Percentiles rank a stretch among this genome's conserved stretches.
Conservation (phyloP, 2,888 invertebrate genomes). For the Prosopocoilus inquinatus region DNA sequence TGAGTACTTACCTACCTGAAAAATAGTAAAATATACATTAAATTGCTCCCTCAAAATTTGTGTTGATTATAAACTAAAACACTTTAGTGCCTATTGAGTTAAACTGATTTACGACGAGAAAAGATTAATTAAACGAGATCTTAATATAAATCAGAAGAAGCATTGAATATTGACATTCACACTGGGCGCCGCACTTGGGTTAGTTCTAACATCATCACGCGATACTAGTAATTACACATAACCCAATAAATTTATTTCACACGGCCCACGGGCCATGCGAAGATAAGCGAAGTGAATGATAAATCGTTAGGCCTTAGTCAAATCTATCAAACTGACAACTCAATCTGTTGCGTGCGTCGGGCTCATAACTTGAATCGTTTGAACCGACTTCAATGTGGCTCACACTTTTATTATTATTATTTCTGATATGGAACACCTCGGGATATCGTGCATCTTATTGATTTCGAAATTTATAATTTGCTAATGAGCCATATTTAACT, state of each 20-base stretch:
- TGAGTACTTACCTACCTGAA: no score
- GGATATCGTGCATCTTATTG: no score
- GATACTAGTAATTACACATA: constrained; percentile 41
- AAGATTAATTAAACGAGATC: no score
- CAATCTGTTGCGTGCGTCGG: constrained; percentile 39
- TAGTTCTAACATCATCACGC: constrained; percentile 32
- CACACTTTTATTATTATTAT: background rate
- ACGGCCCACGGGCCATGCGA: constrained; percentile 41
- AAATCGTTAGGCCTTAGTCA: constrained; percentile 38
- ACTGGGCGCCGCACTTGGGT: constrained; percentile 2
- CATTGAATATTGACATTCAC: constrained; percentile 4
- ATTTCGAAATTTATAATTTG: no score
- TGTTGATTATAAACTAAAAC: no score
- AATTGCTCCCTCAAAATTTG: no score
- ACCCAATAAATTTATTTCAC: constrained; percentile 46
- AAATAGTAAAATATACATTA: no score
- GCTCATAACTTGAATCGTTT: constrained; percentile 22
- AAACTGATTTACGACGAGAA: no score
- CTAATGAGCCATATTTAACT: no score
- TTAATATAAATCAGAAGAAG: background rate
- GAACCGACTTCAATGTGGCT: background rate
- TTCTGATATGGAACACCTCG: no score
- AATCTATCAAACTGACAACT: constrained; percentile 46
- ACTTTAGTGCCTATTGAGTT: no score
- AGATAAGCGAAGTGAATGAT: constrained; percentile 35